phyloP scores from a whole-genome alignment of 2,797 vertebrate genomes.

The Aldrovandia affinis region DNA sequence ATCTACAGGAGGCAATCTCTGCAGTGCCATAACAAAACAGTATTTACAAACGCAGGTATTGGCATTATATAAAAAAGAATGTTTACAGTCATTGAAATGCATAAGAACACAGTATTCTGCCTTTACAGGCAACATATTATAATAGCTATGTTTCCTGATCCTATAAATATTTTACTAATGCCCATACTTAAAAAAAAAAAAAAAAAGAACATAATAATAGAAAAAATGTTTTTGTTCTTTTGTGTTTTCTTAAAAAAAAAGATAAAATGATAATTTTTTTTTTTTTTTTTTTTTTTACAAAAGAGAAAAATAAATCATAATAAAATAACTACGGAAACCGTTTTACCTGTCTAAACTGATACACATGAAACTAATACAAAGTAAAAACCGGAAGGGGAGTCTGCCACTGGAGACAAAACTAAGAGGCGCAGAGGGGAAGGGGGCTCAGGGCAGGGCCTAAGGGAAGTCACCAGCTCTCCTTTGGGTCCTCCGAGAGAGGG shows the following conservation, averaged over 20 bases:
- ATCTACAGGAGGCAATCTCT: slow-evolving; percentile 47
- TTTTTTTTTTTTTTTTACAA: slow-evolving; percentile 59
- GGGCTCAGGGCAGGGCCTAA: slow-evolving; percentile 21
- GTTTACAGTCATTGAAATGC: slow-evolving; percentile 46
- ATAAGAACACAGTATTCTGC: slow-evolving; percentile 55
- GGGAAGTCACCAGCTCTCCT: background rate
- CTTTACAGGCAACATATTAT: slow-evolving; percentile 52
- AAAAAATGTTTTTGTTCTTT: slow-evolving; percentile 47
- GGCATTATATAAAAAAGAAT: slow-evolving; percentile 55
- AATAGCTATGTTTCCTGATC: slow-evolving; percentile 58
- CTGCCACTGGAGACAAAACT: slow-evolving; percentile 86
- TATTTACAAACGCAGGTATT: slow-evolving; percentile 71
- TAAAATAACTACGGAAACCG: slow-evolving; percentile 45
- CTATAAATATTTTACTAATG: slow-evolving; percentile 82
- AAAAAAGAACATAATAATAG: background rate
- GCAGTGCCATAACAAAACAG: slow-evolving; percentile 54
- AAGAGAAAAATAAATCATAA: slow-evolving; percentile 55
- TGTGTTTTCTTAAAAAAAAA: slow-evolving; percentile 63
- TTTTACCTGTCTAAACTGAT: slow-evolving; percentile 32
- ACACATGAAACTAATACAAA: slow-evolving; percentile 53
- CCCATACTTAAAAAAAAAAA: slow-evolving; percentile 47
- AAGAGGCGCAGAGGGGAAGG: slow-evolving; percentile 60
- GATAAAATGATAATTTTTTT: no score
- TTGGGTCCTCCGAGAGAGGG: slow-evolving; percentile 50
- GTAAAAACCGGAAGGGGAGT: slow-evolving; percentile 61